phyloP scores from a whole-genome alignment of 1,140 invertebrate genomes.

The Uloborus diversus region DNA sequence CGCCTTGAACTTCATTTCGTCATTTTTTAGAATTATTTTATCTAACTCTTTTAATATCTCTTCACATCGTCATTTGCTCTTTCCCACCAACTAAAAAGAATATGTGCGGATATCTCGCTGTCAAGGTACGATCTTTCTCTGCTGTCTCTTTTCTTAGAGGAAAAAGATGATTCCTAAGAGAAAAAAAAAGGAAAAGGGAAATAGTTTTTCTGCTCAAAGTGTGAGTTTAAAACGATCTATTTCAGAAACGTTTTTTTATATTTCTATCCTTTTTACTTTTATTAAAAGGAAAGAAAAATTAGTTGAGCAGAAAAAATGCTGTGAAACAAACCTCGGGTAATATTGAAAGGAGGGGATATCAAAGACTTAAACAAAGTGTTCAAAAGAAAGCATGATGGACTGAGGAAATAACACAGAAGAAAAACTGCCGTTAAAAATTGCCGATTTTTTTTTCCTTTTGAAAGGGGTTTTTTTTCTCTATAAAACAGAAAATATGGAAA shows the following conservation, averaged over 20 bases:
- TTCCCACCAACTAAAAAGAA: no score
- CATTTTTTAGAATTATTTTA: no score
- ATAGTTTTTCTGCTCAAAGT: neutral
- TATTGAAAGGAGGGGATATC: neutral
- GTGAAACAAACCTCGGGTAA: conserved; percentile 29
- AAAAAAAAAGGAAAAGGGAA: no score
- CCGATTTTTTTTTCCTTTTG: neutral
- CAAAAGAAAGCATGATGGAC: conserved; percentile 5
- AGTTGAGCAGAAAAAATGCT: neutral
- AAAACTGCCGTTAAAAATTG: neutral
- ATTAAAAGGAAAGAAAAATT: neutral
- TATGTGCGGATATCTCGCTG: neutral
- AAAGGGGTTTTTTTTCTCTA: no score
- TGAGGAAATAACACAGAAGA: neutral
- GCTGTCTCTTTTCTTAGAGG: no score
- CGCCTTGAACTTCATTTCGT: no score
- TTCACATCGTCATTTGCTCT: no score
- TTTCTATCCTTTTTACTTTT: no score
- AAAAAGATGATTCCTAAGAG: no score
- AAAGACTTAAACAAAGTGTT: conserved; percentile 34
- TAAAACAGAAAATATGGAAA: neutral
- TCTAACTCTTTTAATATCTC: no score
- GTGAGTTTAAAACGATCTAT: conserved; percentile 17
- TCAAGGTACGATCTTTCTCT: neutral
- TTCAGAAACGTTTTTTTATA: neutral